phyloP scores from a whole-genome alignment of 2,113 vertebrate genomes.

The Garra rufa region DNA sequence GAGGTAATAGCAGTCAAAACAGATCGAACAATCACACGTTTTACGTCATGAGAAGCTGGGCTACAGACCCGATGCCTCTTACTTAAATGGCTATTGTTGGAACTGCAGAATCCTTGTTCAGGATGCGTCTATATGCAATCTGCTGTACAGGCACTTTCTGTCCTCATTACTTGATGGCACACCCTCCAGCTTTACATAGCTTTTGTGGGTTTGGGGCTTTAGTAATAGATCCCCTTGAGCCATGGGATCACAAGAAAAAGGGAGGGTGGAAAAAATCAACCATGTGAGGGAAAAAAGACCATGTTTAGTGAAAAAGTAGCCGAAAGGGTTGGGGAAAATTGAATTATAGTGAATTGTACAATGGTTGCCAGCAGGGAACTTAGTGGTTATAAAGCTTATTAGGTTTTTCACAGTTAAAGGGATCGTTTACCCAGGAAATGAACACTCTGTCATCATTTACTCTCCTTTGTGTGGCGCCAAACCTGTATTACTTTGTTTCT shows the following conservation, averaged over 20 bases:
- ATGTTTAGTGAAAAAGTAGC: not conserved
- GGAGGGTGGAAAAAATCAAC: not conserved
- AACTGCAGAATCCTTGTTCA: not conserved
- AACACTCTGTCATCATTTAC: not conserved
- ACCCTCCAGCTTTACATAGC: not conserved
- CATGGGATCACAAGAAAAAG: constrained; percentile 11
- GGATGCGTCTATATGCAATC: not conserved
- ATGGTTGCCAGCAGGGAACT: not conserved
- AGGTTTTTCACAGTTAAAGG: not conserved
- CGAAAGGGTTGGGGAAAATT: not conserved
- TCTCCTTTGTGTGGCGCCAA: not conserved
- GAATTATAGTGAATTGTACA: constrained; percentile 15
- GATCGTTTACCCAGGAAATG: not conserved
- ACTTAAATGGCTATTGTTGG: not conserved
- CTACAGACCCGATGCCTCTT: constrained; percentile 2
- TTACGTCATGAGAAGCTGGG: constrained; percentile 20
- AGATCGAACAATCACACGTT: not conserved
- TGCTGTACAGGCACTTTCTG: constrained; percentile 26
- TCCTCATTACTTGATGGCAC: constrained; percentile 39
- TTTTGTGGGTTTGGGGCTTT: constrained; percentile 46
- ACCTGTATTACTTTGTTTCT: not conserved
- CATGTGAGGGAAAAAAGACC: not conserved
- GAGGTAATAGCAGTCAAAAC: constrained; percentile 1
- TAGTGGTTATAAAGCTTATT: constrained; percentile 24
- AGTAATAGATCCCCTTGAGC: constrained; percentile 33